Base-by-base conservation (phyloP, 2,888 invertebrate species). In the Dermolepida albohirtum region DNA sequence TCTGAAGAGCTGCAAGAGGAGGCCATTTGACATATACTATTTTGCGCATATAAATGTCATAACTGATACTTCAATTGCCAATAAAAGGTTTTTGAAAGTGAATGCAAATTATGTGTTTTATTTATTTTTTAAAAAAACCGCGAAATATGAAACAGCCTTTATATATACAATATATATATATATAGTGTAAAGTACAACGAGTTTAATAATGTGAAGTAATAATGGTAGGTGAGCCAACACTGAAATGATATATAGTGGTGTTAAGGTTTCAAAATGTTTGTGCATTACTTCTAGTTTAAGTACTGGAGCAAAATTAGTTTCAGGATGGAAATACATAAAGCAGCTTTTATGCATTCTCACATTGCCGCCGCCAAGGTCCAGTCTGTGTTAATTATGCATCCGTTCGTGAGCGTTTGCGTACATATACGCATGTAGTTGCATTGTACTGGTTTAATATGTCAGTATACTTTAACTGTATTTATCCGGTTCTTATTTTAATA, bases 391-490 rank as follows among this genome's bases (percentile, higher is more conserved):
- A 50, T 50, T 50, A 50, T 50, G 50, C 50, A 50, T 50, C 27
- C 50, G 50, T 50, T 50, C 27, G 50, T n/a, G 22, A 50, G 50
- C 16, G 47, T 14, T 50, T 50, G 50, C 50, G 50, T 50, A 27
- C 50, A n/a, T 11, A 22, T 50, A 22, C n/a, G 11, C 1, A 7
- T 27, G 11, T 22, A 34, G 4, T 34, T 34, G 27, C 8, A 50
- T 27, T 50, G 50, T 22, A 50, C 10, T 50, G 22, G 27, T 50
- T 50, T 50, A 49, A 50, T 50, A 27, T 50, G 50, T 50, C 50
- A 50, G 22, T 50, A 50, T 50, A 50, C 27, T 50, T 27, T 50
- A 50, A 50, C 50, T 27, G 50, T 50, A 50, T 50, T 50, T 50
- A 50, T 50, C 50, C 50, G 22, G 22, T 50, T 22, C 22, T 50